phyloP scores from a whole-genome alignment of 2,888 invertebrate genomes.

The Anoncus sp. region DNA sequence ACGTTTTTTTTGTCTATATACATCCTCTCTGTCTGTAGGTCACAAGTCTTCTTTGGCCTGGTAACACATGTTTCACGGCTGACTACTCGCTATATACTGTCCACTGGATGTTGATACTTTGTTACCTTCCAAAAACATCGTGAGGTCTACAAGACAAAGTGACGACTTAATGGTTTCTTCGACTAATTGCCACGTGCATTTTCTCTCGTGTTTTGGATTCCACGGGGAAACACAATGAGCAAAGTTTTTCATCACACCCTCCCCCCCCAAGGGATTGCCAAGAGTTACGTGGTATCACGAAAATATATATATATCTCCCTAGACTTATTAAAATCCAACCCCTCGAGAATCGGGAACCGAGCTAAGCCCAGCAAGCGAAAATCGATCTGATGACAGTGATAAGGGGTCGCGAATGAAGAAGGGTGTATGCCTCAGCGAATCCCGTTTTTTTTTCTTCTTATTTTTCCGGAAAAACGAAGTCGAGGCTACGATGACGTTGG shows the following conservation, averaged over 20 bases:
- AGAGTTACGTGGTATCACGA: conserved; percentile 9
- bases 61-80: conserved; percentile 14
- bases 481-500: neutral
- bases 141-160: neutral
- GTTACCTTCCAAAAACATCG: neutral
- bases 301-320: neutral
- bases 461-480: neutral
- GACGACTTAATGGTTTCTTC: neutral
- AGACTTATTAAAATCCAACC: conserved; percentile 6
- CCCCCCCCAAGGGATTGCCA: neutral
- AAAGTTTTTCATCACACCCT: too few relatives aligned
- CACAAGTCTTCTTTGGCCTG: conserved; percentile 2
- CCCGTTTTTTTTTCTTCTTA: neutral
- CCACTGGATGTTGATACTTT: conserved; percentile 17
- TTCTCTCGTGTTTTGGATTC: neutral
- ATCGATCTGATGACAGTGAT: neutral
- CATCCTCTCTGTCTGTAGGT: conserved; percentile 2
- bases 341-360: neutral
- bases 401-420: too few relatives aligned
- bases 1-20: conserved; percentile 39
- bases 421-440: neutral
- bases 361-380: neutral
- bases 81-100: conserved; percentile 2
- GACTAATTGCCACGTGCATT: neutral
- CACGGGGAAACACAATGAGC: neutral